Base-by-base conservation (phyloP, 37 sponge, comb jelly and placozoan genomes). In the Cliona cf. orientalis region DNA sequence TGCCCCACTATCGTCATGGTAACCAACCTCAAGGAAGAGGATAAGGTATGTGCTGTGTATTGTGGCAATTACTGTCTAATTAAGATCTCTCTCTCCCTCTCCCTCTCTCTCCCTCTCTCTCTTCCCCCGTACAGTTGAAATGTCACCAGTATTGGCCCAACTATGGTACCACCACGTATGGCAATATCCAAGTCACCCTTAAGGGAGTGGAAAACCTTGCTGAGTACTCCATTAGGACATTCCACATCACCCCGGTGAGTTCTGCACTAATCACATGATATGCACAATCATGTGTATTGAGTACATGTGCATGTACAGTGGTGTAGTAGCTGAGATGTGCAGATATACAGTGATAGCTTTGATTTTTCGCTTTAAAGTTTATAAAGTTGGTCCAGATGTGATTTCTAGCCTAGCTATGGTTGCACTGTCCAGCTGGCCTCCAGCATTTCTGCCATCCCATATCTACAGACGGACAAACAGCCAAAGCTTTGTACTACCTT, bases 91-190 rank as follows among this genome's bases (percentile, higher is more conserved):
- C 72, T 21, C 75, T 39, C 69, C 23, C 40, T 38, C 9, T n/a
- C 36, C 69, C 7, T 38, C 14, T n/a, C 5, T 9, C 45, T 42
- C 45, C 45, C 21, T 32, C 56, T 5, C 72, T 59, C 68, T 59
- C 76, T 21, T 42, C 39, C 57, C 25, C 37, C 2, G 41, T 43
- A 29, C 76, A 93, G 94, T 59, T 83, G 6, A 96, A 96, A 61
- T 96, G 97, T 66, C 89, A 93, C 66, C 91, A 93, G 86, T 96
- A 96, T 66, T 96, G 91, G 89, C 97, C 97, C 7, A 83, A 88
- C 35, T 87, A 69, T 73, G 97, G 94, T 29, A 59, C 83, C 67
- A 76, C 76, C 28, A 79, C 74, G 36, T 93, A 90, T 76, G 97
- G 97, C 31, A 80, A 72, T 66, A 44, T 93, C 33, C 88, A 88